Evolutionary conservation across 2,113 vertebrate species (phyloP).

Genomic region (Hydrochoerus hydrochaeris): DNA sequence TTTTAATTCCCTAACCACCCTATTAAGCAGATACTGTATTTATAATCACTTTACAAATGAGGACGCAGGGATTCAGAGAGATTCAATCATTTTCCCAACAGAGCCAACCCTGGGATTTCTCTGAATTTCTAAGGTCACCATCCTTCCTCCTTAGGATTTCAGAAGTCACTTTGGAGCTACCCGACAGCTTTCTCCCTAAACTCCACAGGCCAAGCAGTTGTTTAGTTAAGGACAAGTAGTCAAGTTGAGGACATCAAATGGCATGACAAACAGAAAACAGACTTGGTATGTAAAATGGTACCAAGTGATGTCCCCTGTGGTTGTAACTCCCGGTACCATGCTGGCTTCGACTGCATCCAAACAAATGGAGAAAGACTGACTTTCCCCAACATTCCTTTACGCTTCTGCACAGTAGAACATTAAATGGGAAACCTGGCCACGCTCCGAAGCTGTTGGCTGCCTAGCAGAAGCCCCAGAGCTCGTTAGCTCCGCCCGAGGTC

Average conservation of each 20-base stretch:
- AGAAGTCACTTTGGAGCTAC: neutral
- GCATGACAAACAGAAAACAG: neutral
- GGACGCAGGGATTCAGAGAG: neutral
- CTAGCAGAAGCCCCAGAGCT: neutral
- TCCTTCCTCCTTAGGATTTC: neutral
- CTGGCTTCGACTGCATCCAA: neutral
- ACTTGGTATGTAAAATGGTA: neutral
- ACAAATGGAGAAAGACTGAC: neutral
- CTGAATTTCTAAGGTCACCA: neutral
- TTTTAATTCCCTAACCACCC: neutral
- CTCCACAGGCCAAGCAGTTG: neutral
- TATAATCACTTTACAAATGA: conserved; percentile 26
- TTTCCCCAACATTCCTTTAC: neutral
- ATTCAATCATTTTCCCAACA: neutral
- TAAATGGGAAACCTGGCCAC: neutral
- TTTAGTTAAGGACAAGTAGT: neutral
- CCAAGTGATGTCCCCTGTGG: neutral
- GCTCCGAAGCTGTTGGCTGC: neutral
- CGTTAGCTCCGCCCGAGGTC: neutral
- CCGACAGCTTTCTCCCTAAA: neutral
- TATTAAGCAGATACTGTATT: neutral
- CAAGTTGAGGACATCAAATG: neutral
- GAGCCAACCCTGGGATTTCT: neutral
- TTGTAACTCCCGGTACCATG: neutral
- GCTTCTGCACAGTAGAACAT: neutral